Evolutionary conservation across 2,888 invertebrate genomes (phyloP).

Genomic region (Drosophila antonietae): DNA sequence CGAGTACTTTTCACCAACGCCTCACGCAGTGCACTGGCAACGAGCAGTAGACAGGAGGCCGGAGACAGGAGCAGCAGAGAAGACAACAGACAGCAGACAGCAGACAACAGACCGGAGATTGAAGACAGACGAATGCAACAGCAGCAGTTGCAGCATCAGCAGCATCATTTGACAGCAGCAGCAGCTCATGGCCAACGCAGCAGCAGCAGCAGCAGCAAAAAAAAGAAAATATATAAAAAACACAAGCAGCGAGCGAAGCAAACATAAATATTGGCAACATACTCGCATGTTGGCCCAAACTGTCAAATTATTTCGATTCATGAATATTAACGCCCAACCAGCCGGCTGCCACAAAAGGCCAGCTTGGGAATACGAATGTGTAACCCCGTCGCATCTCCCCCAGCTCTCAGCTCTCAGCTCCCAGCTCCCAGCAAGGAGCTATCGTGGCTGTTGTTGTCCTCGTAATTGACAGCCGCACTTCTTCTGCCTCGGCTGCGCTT

Average conservation of each 20-base stretch:
- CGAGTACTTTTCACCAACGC: constrained; percentile 82
- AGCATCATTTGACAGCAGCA: constrained; percentile 59
- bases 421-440: constrained; percentile 48
- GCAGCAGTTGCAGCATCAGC: constrained; percentile 1
- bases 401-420: constrained; percentile 8
- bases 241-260: constrained; percentile 25
- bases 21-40: constrained; percentile 68
- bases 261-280: constrained; percentile 78
- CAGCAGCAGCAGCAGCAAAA: constrained; percentile 22
- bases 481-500: constrained; percentile 23
- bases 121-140: constrained; percentile 27
- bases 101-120: constrained; percentile 31
- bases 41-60: constrained; percentile 24
- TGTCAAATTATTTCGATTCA: constrained; percentile 81
- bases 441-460: constrained; percentile 53
- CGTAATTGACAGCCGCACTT: constrained; percentile 79
- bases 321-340: constrained; percentile 79
- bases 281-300: constrained; percentile 81
- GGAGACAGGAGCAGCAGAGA: constrained; percentile 6
- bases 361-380: constrained; percentile 40
- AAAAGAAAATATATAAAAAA: constrained; percentile 11
- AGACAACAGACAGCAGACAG: neutral
- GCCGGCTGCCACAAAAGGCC: constrained; percentile 39
- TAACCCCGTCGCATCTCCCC: neutral
- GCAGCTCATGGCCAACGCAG: constrained; percentile 52